Evolutionary conservation across 2,888 invertebrate species (phyloP).

Genomic region (Hypomecis atomaria): DNA sequence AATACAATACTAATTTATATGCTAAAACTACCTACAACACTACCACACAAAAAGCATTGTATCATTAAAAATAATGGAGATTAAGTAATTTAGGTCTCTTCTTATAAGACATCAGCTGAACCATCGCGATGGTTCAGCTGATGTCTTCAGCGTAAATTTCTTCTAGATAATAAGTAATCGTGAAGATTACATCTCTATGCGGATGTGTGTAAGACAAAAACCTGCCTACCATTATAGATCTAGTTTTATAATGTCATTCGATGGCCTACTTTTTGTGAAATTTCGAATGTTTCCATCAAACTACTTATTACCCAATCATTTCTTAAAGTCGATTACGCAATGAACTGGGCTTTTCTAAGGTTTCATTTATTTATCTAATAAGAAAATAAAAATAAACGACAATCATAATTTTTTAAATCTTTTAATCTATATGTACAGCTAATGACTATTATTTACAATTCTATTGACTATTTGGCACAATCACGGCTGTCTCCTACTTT

Average conservation of each 20-base stretch:
- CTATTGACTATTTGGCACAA: constrained; percentile 80
- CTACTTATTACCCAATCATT: constrained; percentile 2
- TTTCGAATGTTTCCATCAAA: constrained; percentile 10
- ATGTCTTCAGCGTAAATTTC: neutral
- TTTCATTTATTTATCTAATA: constrained; percentile 8
- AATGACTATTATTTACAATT: constrained; percentile 81
- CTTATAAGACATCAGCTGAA: too few species aligned
- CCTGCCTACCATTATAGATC: constrained; percentile 6
- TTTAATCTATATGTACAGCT: constrained; percentile 65
- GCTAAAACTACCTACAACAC: too few species aligned
- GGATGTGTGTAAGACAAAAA: neutral
- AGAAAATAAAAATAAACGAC: constrained; percentile 21
- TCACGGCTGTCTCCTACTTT: constrained; percentile 57
- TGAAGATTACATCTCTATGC: neutral
- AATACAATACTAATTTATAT: too few species aligned
- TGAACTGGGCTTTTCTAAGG: constrained; percentile 2
- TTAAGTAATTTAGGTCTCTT: too few species aligned
- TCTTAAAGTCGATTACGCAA: constrained; percentile 2
- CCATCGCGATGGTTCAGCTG: neutral
- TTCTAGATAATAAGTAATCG: neutral
- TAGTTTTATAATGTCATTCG: constrained; percentile 10
- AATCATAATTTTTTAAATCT: constrained; percentile 24
- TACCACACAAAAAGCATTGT: too few species aligned
- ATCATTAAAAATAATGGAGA: too few species aligned
- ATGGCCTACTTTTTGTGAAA: constrained; percentile 13